Evolutionary conservation across 2,113 vertebrate genomes (phyloP), one percentile per base, ranked within the genome.

Genomic region (Daubentonia madagascariensis): DNA sequence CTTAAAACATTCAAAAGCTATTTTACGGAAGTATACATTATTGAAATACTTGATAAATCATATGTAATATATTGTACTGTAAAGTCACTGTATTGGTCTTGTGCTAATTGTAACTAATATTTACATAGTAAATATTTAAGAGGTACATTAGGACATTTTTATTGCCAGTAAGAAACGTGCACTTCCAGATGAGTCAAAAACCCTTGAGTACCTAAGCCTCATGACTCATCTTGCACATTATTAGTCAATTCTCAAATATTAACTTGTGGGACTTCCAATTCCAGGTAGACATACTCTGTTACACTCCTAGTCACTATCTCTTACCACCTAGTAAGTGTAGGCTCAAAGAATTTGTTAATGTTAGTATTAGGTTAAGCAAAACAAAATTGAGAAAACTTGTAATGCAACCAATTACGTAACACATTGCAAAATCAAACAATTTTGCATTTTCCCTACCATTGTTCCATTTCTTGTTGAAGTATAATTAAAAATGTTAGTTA

Each of bases 121-220:
- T 85, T 92, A 89, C 37, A 70, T 5, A 97, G 59, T 67, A 85
- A 70, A 68, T 83, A 84, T 25, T 88, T 32, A 85, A 78, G 81
- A 91, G 59, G 40, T 80, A 59, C 57, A 93, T 91, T 76, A 63
- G n/a, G 3, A 40, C 81, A 81, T 35, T 92, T 96, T 85, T 65
- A 83, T 54, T 65, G 63, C 48, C 50, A 72, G 54, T 75, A 75
- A 89, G 73, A 23, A 63, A 84, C 70, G 54, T 79, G 57, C 67
- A 85, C 30, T 97, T 96, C 50, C 70, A 96, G n/a, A 50, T 65
- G 73, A 86, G 83, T 78, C 59, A 90, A 91, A 89, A 95, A 54
- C 23, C 52, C 28, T 86, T 35, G 25, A 83, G 80, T 67, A 86
- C 40, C 14, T 96, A 61, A 28, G 45, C 57, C 40, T 86, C 59